Evolutionary conservation across 2,797 vertebrate species (phyloP).

Genomic region (Sphenopsis melanotis): DNA sequence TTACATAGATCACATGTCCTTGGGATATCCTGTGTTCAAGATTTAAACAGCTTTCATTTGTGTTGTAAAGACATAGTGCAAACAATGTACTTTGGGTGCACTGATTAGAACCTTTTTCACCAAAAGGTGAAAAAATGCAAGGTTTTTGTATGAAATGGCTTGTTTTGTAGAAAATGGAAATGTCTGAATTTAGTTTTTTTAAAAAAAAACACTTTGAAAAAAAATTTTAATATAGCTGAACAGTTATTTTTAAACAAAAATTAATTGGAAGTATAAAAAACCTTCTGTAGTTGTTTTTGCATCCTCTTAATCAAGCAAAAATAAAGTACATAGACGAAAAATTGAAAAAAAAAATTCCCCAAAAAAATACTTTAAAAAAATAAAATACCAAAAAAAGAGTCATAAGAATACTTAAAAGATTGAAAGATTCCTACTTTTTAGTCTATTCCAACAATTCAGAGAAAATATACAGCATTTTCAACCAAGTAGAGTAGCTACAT

Average conservation of each 20-base stretch:
- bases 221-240: not conserved
- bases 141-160: not conserved
- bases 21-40: not conserved
- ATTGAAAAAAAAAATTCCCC: rapidly evolving
- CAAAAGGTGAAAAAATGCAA: not conserved
- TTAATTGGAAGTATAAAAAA: not conserved
- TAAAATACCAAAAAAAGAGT: not conserved
- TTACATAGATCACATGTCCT: not conserved
- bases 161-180: not conserved
- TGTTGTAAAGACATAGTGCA: not conserved
- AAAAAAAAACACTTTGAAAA: not conserved
- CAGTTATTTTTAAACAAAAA: not conserved
- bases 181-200: not conserved
- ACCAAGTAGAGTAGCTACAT: not conserved
- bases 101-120: not conserved
- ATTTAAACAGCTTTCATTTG: not conserved
- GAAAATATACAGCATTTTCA: not conserved
- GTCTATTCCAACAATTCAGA: not conserved
- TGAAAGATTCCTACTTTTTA: not conserved
- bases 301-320: not conserved
- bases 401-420: not conserved
- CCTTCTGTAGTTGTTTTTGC: not conserved
- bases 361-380: not conserved
- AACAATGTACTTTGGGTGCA: not conserved
- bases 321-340: not conserved